Percentiles rank a stretch among this genome's conserved stretches.
Evolutionary conservation across 2,113 vertebrate species (phyloP).

Genomic region (Pelusios castaneus): DNA sequence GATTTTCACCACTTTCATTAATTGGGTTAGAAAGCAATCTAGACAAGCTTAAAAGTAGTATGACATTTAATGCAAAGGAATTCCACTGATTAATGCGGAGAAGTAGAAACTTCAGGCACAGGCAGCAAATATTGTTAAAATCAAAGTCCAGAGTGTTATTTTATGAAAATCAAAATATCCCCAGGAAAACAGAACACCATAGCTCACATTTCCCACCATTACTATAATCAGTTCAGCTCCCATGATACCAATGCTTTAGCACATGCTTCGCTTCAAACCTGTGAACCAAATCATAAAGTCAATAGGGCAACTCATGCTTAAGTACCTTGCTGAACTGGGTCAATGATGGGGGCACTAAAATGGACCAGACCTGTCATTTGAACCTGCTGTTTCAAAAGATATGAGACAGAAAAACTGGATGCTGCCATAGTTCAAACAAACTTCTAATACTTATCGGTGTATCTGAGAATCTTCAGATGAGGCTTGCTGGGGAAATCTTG

Average conservation of each 20-base stretch:
- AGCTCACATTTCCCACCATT: not conserved
- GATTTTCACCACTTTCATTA: not conserved
- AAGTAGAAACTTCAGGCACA: not conserved
- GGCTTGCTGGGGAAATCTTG: not conserved
- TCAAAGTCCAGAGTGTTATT: not conserved
- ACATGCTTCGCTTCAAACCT: not conserved
- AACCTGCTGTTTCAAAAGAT: not conserved
- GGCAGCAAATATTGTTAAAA: not conserved
- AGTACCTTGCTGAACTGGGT: not conserved
- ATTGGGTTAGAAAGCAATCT: conserved; percentile 53
- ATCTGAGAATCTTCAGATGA: not conserved
- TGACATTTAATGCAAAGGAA: not conserved
- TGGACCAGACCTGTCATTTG: not conserved
- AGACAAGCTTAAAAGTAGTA: conserved; percentile 2
- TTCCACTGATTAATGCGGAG: not conserved
- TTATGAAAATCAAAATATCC: not conserved
- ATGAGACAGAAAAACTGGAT: not conserved
- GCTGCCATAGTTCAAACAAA: not conserved
- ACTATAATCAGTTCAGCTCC: not conserved
- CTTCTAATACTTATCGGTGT: not conserved
- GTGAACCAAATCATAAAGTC: not conserved
- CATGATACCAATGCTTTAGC: not conserved
- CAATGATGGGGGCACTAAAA: not conserved
- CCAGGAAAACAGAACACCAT: not conserved
- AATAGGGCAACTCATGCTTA: not conserved